These are phyloP conservation scores for Pentalonia nigronervosa DNA, from an alignment of 1,140 invertebrate species.

Conservation along the genomic window DNA sequence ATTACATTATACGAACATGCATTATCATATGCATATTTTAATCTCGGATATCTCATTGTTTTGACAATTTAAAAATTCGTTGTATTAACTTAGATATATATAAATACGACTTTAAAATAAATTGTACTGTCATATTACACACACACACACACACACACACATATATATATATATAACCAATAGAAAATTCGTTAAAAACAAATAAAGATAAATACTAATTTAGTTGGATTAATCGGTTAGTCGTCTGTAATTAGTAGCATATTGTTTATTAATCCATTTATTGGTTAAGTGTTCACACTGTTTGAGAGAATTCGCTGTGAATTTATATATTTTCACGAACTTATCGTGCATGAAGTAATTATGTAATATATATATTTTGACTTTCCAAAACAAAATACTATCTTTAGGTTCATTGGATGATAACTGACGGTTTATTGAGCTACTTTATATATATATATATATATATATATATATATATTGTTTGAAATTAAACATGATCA, in stretches of 20 bases:
- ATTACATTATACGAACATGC: not conserved
- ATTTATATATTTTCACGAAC: not conserved
- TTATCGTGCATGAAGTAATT: too few relatives aligned
- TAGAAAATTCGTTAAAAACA: not conserved
- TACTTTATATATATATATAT: not conserved
- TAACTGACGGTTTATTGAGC: not conserved
- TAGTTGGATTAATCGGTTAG: not conserved
- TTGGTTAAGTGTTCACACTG: not conserved
- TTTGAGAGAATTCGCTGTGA: not conserved
- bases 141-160: too few relatives aligned
- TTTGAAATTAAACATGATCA: not conserved
- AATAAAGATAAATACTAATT: not conserved
- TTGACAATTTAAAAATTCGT: not conserved
- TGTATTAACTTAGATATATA: not conserved
- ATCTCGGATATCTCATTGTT: not conserved
- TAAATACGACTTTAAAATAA: not conserved
- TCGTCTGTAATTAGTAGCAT: not conserved
- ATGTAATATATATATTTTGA: too few relatives aligned
- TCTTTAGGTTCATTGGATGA: not conserved
- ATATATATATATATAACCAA: not conserved
- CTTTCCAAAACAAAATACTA: too few relatives aligned
- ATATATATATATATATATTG: not conserved
- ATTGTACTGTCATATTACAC: not conserved
- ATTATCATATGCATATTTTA: not conserved
- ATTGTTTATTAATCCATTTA: not conserved